Base-by-base conservation (phyloP, 1,140 invertebrate genomes). In the Belonocnema kinseyi region DNA sequence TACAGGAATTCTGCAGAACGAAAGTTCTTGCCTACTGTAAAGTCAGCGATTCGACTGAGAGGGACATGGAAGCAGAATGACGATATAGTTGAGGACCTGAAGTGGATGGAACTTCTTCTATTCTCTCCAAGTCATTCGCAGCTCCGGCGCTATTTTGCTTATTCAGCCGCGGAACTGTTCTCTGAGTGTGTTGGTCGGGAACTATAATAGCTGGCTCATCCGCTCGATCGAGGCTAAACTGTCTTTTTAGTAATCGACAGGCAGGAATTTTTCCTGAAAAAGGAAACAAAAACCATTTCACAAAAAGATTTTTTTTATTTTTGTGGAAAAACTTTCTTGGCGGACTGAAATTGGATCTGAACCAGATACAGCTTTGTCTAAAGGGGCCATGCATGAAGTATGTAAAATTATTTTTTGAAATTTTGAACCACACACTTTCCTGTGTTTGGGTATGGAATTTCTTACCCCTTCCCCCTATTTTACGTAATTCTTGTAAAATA, bases 131-230 rank as follows among this genome's bases (percentile, higher is more conserved):
- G 89, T 95, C 95, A 77, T 93, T 93, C 4, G 94, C 94, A 26
- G 94, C 94, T 12, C 94, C 94, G 4, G 94, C 93, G 16, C 94
- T 95, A 87, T 95, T 95, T 85, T 95, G 95, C 81, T 95, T 95
- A 86, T 93, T 94, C 11, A 95, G 88, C 66, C 90, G 89, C 46
- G 90, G 90, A 73, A 80, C 82, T 54, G 80, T 52, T 80, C 87
- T 85, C 40, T 78, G 74, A 72, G 73, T 80, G 61, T 77, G 74
- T 81, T 86, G 77, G 75, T 82, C 77, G 80, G 83, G 76, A 80
- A 78, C 74, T 80, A 77, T 88, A 85, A 77, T 84, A 79, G 85
- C 78, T 14, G 88, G 87, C 66, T 93, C 93, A 82, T 95, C 94
- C 14, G 94, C 92, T 40, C 94, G 92, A 83, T 95, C 95, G 51